phyloP scores from a whole-genome alignment of 2,888 invertebrate genomes.

The Trilocha varians region DNA sequence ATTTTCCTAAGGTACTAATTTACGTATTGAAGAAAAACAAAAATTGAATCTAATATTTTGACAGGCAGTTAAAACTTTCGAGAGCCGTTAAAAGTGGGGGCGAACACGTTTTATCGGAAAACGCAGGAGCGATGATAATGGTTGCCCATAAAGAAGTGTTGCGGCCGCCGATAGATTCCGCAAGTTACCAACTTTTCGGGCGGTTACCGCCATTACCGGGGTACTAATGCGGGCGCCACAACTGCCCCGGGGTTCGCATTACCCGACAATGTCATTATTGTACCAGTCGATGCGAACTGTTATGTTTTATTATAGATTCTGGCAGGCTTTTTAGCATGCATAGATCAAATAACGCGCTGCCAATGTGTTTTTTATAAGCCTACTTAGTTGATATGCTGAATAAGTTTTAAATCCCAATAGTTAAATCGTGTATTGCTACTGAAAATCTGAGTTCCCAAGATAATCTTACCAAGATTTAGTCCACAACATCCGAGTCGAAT shows the following conservation, averaged over 20 bases:
- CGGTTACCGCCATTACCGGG: constrained; percentile 55
- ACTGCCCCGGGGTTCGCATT: constrained; percentile 31
- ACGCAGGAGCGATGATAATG: constrained; percentile 66
- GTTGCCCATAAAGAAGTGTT: constrained; percentile 62
- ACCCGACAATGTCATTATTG: constrained; percentile 28
- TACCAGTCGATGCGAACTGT: constrained; percentile 12
- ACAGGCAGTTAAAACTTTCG: constrained; percentile 52
- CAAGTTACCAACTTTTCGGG: constrained; percentile 65
- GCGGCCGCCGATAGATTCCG: constrained; percentile 60
- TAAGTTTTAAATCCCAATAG: too few species aligned
- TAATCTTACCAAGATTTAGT: too few species aligned
- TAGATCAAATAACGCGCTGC: too few species aligned
- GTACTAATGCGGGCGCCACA: constrained; percentile 47
- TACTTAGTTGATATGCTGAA: too few species aligned
- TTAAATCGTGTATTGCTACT: too few species aligned
- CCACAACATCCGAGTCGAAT: too few species aligned
- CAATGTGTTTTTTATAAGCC: too few species aligned
- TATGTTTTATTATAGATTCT: too few species aligned
- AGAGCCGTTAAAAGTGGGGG: constrained; percentile 58
- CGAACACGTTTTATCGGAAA: constrained; percentile 67
- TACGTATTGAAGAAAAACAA: constrained; percentile 8
- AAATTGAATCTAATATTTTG: constrained; percentile 58
- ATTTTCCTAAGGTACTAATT: constrained; percentile 19
- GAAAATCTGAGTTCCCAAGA: too few species aligned
- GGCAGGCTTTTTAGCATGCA: too few species aligned